A percentile compares a stretch with the other conserved stretches of the same genome.
Conservation (phyloP, 2,113 vertebrate species). For the Psophia crepitans region DNA sequence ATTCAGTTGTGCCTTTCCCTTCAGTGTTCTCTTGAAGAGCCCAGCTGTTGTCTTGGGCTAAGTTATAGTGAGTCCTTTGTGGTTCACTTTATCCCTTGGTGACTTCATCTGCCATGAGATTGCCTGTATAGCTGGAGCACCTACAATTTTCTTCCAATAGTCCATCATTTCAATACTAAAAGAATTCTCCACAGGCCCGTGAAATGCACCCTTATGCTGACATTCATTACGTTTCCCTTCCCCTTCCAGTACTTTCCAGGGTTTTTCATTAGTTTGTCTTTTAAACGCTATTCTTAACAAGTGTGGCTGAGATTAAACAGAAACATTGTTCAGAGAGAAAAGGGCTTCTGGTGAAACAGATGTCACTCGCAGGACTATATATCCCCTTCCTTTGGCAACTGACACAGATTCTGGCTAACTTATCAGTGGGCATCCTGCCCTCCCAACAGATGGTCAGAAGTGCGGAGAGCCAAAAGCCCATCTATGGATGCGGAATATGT, state of each 20-base stretch:
- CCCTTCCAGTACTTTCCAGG: neutral
- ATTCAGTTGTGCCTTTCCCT: neutral
- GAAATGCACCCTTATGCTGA: neutral
- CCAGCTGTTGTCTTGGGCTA: conserved; percentile 21
- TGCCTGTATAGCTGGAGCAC: neutral
- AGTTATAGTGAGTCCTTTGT: neutral
- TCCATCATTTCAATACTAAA: neutral
- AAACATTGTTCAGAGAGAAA: conserved; percentile 23
- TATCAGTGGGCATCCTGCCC: conserved; percentile 20
- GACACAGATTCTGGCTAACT: conserved; percentile 6
- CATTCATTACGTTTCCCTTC: neutral
- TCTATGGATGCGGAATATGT: neutral
- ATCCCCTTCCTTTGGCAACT: conserved; percentile 24
- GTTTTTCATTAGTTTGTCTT: neutral
- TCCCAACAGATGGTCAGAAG: conserved; percentile 43
- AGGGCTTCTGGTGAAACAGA: conserved; percentile 20
- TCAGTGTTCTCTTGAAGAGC: neutral
- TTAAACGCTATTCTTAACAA: neutral
- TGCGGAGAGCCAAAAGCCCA: neutral
- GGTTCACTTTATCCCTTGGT: neutral
- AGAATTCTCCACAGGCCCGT: neutral
- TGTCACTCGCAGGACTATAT: conserved; percentile 4
- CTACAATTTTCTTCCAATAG: neutral
- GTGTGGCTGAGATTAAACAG: neutral
- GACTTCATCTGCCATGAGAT: neutral